Conservation (phyloP, 2,888 invertebrate species). For the Galeruca laticollis region DNA sequence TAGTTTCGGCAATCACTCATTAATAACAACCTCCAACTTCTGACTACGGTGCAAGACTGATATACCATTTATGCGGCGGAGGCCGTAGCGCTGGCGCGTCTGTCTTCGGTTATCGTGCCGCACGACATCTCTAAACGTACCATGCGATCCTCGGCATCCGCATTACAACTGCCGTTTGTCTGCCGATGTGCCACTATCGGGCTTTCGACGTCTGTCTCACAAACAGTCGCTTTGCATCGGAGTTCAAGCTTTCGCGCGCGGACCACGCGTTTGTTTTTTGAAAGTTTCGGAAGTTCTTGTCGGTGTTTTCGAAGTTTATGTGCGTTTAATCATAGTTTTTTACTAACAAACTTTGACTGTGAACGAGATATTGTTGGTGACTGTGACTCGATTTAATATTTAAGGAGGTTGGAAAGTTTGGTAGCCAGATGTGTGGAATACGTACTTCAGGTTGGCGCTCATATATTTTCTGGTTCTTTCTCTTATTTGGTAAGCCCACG, state of each 20-base stretch:
- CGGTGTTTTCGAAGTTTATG: background rate
- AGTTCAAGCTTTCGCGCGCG: slow-evolving; percentile 11
- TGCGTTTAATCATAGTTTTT: background rate
- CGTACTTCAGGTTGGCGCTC: slow-evolving; percentile 46
- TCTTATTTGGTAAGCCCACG: slow-evolving; percentile 58
- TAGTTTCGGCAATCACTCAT: no score
- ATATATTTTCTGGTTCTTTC: slow-evolving; percentile 57
- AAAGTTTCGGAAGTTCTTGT: background rate
- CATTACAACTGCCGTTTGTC: slow-evolving; percentile 60
- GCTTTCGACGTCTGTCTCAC: slow-evolving; percentile 44
- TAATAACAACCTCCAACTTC: background rate
- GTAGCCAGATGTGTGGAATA: slow-evolving; percentile 54
- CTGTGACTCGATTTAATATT: background rate
- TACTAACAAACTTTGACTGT: background rate
- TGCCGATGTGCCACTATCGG: slow-evolving; percentile 36
- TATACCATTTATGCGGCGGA: slow-evolving; percentile 17
- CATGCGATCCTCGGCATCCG: slow-evolving; percentile 61
- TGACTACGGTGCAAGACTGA: slow-evolving; percentile 4
- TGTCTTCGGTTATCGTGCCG: slow-evolving; percentile 48
- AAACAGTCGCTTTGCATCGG: slow-evolving; percentile 26
- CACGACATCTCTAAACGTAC: slow-evolving; percentile 48
- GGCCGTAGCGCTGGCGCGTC: slow-evolving; percentile 56
- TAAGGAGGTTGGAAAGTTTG: slow-evolving; percentile 14
- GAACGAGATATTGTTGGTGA: background rate
- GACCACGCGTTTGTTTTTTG: slow-evolving; percentile 1